Evolutionary conservation across 1,140 invertebrate species (phyloP), one percentile per base, ranked within the genome.

Genomic region (Trichonephila clavata): DNA sequence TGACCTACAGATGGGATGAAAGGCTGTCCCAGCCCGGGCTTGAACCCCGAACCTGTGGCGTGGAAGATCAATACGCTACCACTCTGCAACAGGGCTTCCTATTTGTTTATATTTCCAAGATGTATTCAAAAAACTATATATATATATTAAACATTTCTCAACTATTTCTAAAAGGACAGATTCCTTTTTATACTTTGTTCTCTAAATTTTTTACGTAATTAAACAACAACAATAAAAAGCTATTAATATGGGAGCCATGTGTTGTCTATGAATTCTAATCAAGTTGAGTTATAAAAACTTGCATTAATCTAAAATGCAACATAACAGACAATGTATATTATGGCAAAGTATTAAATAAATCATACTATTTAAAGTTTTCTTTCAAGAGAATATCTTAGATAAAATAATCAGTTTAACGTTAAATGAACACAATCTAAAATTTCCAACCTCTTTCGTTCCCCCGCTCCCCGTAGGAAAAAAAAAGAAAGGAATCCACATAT

Each of bases 251-350:
- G 7, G 3, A 39, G 27, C n/a, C 21, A 8, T 18, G 18, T 20
- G 27, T 77, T 77, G 71, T 77, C 71, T 32, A 77, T 77, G 39
- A 16, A 77, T 77, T 77, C 39, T 39, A 39, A 77, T 77, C 71
- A 77, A 27, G 8, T 10, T 2, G 24, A 27, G 71, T 39, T 32
- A 77, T 39, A 77, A 77, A 77, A 39, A 39, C 32, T 39, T 77
- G 32, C 71, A 27, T 5, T 39, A 39, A 50, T 5, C 50, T 10
- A 7, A 50, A 63, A 20, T 63, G 61, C 20, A 63, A 21, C 61
- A 63, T 6, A 63, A 5, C 21, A 63, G 61, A 63, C 2, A 63
- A 1, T 63, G 61, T 63, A 39, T 39, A 39, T 32, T 32, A 27
- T 32, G 10, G 39, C 18, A 39, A 77, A 27, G 32, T 32, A 39